phyloP scores from a whole-genome alignment of 2,113 vertebrate genomes.

The Piprites chloris region DNA sequence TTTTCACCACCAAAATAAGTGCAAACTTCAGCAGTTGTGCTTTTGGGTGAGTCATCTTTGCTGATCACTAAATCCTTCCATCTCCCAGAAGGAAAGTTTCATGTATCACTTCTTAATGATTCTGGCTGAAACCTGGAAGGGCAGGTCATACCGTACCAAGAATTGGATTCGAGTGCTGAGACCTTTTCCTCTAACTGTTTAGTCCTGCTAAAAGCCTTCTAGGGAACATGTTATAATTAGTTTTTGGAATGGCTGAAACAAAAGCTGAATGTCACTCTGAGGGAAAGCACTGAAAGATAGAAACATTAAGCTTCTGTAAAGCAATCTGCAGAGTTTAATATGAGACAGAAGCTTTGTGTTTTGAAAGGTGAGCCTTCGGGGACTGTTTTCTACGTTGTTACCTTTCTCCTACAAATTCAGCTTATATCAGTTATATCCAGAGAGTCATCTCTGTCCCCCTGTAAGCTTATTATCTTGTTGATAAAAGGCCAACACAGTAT shows the following conservation, averaged over 20 bases:
- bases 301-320: background rate
- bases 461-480: background rate
- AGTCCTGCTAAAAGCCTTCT: constrained; percentile 1
- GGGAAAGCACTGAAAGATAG: background rate
- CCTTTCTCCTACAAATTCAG: background rate
- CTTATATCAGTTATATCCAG: background rate
- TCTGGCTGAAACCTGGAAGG: constrained; percentile 11
- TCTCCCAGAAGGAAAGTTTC: background rate
- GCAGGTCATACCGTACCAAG: background rate
- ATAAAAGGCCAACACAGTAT: background rate
- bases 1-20: constrained; percentile 2
- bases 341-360: background rate
- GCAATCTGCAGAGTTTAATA: constrained; percentile 1
- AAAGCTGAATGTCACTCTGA: background rate
- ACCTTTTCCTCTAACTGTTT: background rate
- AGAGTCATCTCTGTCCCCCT: background rate
- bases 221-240: background rate
- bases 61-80: background rate
- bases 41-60: background rate
- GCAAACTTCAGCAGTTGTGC: background rate
- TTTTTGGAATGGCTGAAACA: background rate
- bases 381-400: background rate
- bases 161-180: background rate
- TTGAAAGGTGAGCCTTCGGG: constrained; percentile 8
- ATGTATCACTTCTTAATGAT: background rate